Conservation (phyloP, 2,888 invertebrate species). For the Omphaloscelis lunosa region DNA sequence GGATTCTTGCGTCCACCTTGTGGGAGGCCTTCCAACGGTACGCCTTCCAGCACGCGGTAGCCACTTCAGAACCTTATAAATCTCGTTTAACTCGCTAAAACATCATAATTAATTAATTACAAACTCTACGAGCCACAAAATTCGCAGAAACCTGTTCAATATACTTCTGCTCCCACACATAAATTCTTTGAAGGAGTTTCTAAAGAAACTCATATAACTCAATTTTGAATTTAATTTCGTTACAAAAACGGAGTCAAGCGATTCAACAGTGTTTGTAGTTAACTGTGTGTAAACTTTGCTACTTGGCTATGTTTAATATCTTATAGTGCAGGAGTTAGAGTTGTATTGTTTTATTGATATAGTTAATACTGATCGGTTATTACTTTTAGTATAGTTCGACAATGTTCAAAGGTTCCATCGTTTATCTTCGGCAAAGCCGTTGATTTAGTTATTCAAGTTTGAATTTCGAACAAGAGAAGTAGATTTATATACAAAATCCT, state of each 20-base stretch:
- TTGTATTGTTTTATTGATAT: background rate
- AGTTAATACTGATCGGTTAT: background rate
- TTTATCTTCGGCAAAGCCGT: background rate
- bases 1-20: no score
- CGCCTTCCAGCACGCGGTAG: no score
- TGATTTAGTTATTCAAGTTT: background rate
- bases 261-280: slow-evolving; percentile 12
- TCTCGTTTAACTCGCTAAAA: background rate
- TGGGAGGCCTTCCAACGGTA: no score
- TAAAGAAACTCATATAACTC: slow-evolving; percentile 31
- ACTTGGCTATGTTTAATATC: slow-evolving; percentile 32
- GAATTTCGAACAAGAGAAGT: background rate
- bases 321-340: slow-evolving; percentile 9
- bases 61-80: no score
- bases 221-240: slow-evolving; percentile 47
- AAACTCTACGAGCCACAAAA: background rate
- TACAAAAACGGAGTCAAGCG: slow-evolving; percentile 31
- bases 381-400: background rate
- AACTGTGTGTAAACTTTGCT: slow-evolving; percentile 34
- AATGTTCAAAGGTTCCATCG: background rate
- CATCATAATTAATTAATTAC: slow-evolving; percentile 14
- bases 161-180: background rate
- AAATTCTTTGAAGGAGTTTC: slow-evolving; percentile 14
- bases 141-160: background rate
- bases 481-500: background rate